A percentile compares a stretch with the other conserved stretches of the same genome.
These are phyloP conservation scores for Atlantisia rogersi DNA, from an alignment of 2,113 vertebrate genomes.

Conservation along the genomic window DNA sequence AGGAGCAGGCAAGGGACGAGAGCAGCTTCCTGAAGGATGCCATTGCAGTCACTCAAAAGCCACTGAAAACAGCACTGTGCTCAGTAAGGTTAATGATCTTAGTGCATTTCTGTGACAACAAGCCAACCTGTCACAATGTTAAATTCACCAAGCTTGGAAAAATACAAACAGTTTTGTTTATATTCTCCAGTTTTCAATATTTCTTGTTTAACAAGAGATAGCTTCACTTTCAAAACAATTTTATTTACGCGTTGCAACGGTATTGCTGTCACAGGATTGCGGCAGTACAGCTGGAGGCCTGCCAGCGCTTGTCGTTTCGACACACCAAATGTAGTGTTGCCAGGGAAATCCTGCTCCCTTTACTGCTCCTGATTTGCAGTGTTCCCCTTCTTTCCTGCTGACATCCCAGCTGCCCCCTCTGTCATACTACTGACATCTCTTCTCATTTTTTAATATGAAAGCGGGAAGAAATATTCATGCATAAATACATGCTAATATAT, in stretches of 20 bases:
- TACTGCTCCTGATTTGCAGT: conserved; percentile 10
- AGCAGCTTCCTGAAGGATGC: background rate
- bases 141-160: background rate
- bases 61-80: background rate
- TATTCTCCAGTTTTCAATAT: background rate
- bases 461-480: background rate
- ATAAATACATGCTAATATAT: background rate
- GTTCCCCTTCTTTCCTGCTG: conserved; percentile 38
- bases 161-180: background rate
- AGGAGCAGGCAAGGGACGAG: background rate
- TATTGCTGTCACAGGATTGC: background rate
- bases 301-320: conserved; percentile 25
- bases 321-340: conserved; percentile 25
- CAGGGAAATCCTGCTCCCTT: conserved; percentile 47
- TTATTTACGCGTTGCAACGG: conserved; percentile 17
- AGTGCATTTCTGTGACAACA: background rate
- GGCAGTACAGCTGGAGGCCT: conserved; percentile 45
- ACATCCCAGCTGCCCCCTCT: conserved; percentile 51
- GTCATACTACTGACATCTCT: conserved; percentile 46
- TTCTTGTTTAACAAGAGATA: conserved; percentile 4
- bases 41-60: background rate
- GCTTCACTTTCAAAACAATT: background rate
- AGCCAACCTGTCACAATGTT: background rate
- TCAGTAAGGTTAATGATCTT: background rate
- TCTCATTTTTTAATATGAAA: conserved; percentile 27